phyloP scores from a whole-genome alignment of 1,140 invertebrate species.

The Grapholita molesta region DNA sequence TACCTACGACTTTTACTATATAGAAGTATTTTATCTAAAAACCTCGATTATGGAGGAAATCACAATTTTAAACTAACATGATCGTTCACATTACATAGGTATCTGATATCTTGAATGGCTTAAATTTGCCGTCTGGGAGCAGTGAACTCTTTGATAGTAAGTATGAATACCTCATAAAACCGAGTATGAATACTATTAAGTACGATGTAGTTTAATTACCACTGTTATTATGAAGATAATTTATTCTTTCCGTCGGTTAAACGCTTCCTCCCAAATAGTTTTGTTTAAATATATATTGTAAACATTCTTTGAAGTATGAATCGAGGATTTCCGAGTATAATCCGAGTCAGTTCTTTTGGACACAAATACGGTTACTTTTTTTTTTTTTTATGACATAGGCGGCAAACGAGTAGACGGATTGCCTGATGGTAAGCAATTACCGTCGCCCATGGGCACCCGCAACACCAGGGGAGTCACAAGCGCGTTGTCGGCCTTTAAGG shows the following conservation, averaged over 20 bases:
- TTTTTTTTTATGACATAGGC: too few species aligned
- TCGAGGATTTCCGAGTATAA: neutral
- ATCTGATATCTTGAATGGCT: neutral
- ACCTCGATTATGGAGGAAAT: too few species aligned
- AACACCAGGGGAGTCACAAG: too few species aligned
- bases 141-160: neutral
- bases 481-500: too few species aligned
- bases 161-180: neutral
- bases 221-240: neutral
- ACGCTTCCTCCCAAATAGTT: neutral
- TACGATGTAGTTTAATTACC: neutral
- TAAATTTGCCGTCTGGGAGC: neutral
- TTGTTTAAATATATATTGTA: neutral
- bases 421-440: too few species aligned
- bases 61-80: too few species aligned
- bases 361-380: too few species aligned
- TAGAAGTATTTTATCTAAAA: too few species aligned
- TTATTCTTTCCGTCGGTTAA: neutral
- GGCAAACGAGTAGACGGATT: too few species aligned
- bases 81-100: too few species aligned
- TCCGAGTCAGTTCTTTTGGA: neutral
- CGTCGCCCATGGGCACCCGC: too few species aligned
- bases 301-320: neutral
- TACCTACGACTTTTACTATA: too few species aligned
- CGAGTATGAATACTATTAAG: neutral